phyloP scores from a whole-genome alignment of 1,140 invertebrate genomes.

The Hylaeus anthracinus region DNA sequence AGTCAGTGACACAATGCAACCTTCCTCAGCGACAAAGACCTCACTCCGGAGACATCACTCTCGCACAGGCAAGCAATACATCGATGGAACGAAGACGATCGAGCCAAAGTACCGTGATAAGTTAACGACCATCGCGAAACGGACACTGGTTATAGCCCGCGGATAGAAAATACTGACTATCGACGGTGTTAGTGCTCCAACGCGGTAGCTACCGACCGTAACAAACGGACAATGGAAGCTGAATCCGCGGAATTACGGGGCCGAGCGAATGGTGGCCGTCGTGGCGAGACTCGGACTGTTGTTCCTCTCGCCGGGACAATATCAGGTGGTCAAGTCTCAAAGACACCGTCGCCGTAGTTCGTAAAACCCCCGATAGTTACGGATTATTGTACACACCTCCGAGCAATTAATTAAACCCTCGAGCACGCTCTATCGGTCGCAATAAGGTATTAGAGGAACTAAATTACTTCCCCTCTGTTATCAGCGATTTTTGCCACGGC shows the following conservation, averaged over 20 bases:
- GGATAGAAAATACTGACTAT: constrained; percentile 43
- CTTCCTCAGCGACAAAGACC: no score
- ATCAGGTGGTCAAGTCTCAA: constrained; percentile 11
- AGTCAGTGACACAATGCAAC: no score
- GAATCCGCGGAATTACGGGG: constrained; percentile 28
- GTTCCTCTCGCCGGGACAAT: constrained; percentile 9
- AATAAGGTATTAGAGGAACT: background rate
- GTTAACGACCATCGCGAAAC: constrained; percentile 31
- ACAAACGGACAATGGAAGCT: constrained; percentile 51
- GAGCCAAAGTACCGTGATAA: background rate
- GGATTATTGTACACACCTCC: constrained; percentile 50
- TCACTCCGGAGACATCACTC: no score
- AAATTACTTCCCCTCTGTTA: constrained; percentile 31
- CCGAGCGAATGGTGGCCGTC: constrained; percentile 33
- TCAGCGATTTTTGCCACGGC: constrained; percentile 8
- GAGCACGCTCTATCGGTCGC: constrained; percentile 7
- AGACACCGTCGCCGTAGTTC: background rate
- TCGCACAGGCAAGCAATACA: no score
- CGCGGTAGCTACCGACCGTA: constrained; percentile 59
- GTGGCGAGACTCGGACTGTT: constrained; percentile 28
- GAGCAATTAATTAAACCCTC: constrained; percentile 43
- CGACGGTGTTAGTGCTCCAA: constrained; percentile 4
- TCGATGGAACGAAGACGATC: background rate
- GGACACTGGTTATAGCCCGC: constrained; percentile 2
- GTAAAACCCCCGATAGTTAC: constrained; percentile 11